These are phyloP conservation scores for Enteromius fasciolatus DNA, from an alignment of 2,797 vertebrate genomes.

Conservation along the genomic window DNA sequence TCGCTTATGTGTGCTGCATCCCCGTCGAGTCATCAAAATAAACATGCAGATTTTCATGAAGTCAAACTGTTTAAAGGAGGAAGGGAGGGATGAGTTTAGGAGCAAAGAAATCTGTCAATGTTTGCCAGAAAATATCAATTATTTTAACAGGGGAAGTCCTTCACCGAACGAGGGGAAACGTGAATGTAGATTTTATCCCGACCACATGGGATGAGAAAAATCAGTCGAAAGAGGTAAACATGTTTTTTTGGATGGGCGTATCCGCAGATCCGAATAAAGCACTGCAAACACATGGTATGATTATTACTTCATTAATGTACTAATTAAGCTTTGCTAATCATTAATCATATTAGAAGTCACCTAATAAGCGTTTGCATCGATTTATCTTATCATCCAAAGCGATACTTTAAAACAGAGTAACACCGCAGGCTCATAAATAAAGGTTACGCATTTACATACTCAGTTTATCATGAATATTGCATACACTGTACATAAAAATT, in stretches of 20 bases:
- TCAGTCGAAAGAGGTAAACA: slow-evolving; percentile 42
- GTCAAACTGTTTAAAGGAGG: slow-evolving; percentile 44
- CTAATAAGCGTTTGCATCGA: slow-evolving; percentile 76
- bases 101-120: slow-evolving; percentile 41
- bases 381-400: slow-evolving; percentile 78
- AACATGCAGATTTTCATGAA: slow-evolving; percentile 64
- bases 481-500: slow-evolving; percentile 84
- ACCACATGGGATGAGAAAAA: slow-evolving; percentile 23
- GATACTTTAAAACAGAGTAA: slow-evolving; percentile 78
- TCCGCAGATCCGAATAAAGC: slow-evolving; percentile 43
- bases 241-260: slow-evolving; percentile 55
- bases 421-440: slow-evolving; percentile 81
- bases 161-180: slow-evolving; percentile 3
- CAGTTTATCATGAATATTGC: slow-evolving; percentile 84
- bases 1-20: slow-evolving; percentile 68
- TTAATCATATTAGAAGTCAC: slow-evolving; percentile 71
- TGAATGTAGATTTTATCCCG: slow-evolving; percentile 24
- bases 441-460: slow-evolving; percentile 84
- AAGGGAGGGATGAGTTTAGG: slow-evolving; percentile 8
- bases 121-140: slow-evolving; percentile 39
- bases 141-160: slow-evolving; percentile 45
- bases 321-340: slow-evolving; percentile 77
- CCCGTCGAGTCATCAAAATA: slow-evolving; percentile 70
- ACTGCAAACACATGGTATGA: slow-evolving; percentile 57
- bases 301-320: slow-evolving; percentile 66